Conservation (phyloP, 2,113 vertebrate genomes). For the Gymnocephalus cernua region DNA sequence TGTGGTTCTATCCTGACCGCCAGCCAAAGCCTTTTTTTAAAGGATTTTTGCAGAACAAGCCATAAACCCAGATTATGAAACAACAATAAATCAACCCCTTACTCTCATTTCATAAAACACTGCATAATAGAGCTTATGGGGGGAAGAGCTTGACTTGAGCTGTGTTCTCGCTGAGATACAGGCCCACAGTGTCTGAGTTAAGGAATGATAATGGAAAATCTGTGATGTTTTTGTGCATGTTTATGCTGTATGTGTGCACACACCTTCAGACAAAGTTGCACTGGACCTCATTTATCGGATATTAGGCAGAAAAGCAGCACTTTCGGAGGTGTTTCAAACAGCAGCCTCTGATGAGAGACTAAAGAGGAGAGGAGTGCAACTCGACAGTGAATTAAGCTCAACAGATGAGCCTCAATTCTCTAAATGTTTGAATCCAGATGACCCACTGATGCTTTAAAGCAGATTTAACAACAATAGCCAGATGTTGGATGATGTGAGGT, state of each 20-base stretch:
- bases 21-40: conserved; percentile 73
- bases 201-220: conserved; percentile 8
- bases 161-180: conserved; percentile 27
- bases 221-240: background rate
- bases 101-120: conserved; percentile 81
- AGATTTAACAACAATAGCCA: conserved; percentile 83
- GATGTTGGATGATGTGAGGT: conserved; percentile 76
- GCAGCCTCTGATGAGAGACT: conserved; percentile 44
- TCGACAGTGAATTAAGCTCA: conserved; percentile 69
- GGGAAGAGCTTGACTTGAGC: conserved; percentile 39
- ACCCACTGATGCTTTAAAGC: conserved; percentile 78
- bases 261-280: background rate
- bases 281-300: conserved; percentile 18
- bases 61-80: conserved; percentile 84
- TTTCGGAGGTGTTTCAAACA: conserved; percentile 33
- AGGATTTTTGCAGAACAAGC: conserved; percentile 79
- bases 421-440: conserved; percentile 78
- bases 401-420: conserved; percentile 80
- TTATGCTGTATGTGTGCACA: background rate
- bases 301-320: background rate
- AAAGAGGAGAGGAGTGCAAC: conserved; percentile 44
- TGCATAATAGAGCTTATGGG: conserved; percentile 64
- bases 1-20: conserved; percentile 38
- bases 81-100: conserved; percentile 83
- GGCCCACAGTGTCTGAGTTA: conserved; percentile 7